A percentile compares a stretch with the other conserved stretches of the same genome.
These are phyloP conservation scores for Rhabdomys dilectus DNA, from an alignment of 2,113 vertebrate genomes.

Conservation along the genomic window DNA sequence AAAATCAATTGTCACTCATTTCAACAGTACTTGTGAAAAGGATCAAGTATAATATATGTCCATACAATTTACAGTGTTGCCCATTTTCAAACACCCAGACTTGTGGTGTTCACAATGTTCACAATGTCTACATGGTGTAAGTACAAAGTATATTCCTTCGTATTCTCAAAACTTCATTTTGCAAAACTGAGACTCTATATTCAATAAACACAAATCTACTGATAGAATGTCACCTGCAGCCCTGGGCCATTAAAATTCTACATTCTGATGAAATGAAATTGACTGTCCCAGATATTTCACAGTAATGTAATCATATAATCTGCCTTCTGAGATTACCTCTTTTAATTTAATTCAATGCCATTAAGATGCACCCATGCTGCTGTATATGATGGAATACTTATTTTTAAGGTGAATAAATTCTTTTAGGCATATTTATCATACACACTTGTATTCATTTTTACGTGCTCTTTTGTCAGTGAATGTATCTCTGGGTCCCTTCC, in stretches of 20 bases:
- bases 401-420: neutral
- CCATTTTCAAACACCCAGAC: neutral
- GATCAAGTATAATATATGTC: accelerated
- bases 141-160: neutral
- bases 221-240: neutral
- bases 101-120: neutral
- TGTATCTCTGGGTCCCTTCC: neutral
- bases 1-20: neutral
- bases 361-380: too few relatives aligned
- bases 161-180: constrained; percentile 35
- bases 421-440: neutral
- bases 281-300: neutral
- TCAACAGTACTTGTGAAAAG: neutral
- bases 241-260: neutral
- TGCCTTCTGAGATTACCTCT: neutral
- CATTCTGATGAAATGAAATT: neutral
- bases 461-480: neutral
- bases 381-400: accelerated
- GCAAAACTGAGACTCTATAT: neutral
- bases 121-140: neutral
- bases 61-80: too few relatives aligned
- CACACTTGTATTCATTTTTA: neutral
- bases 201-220: neutral
- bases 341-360: neutral
- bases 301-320: neutral